Evolutionary conservation across 1,140 invertebrate genomes (phyloP), one percentile per base, ranked within the genome.

Genomic region (Lepidurus couesii): DNA sequence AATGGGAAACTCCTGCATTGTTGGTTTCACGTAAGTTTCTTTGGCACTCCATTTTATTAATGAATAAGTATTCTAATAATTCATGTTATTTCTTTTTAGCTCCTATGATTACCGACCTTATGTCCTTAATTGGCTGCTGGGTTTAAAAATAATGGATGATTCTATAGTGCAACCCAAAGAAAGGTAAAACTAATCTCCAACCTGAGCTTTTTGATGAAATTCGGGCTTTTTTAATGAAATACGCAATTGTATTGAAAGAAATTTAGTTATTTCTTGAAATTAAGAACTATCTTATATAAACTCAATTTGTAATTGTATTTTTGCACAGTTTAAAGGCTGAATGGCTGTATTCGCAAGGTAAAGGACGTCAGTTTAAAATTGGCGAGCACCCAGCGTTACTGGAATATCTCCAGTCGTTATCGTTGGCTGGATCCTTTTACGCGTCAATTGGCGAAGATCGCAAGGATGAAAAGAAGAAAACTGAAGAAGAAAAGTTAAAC

Each of bases 331-430:
- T 96, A 79, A 94, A 95, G 87, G 95, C 93, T n/a, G 95, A 97
- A 84, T 97, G 95, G 95, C 86, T 97, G 74, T 96, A 95, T 84
- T 95, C 93, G 81, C 95, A 97, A 87, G 95, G 95, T 34, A 90
- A 93, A 83, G 95, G 95, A 13, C 89, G 94, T 79, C 92, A 95
- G 84, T 96, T 93, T 86, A 90, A 92, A 74, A 86, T 91, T 42
- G 95, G 95, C 6, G 92, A 97, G 83, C 95, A 97, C 82, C 84
- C 87, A 13, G 89, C 91, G 78, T 83, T 96, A n/a, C 89, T 92
- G 42, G 91, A 94, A 80, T 97, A 97, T 86, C 86, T 97, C 11
- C 73, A 44, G 42, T 75, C 78, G 6, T 45, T 79, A 42, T 44
- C 26, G 43, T 42, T 45, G 7, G 78, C 53, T 13, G 53, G 53